phyloP scores from a whole-genome alignment of 2,888 invertebrate genomes.

The Nowickia ferox region DNA sequence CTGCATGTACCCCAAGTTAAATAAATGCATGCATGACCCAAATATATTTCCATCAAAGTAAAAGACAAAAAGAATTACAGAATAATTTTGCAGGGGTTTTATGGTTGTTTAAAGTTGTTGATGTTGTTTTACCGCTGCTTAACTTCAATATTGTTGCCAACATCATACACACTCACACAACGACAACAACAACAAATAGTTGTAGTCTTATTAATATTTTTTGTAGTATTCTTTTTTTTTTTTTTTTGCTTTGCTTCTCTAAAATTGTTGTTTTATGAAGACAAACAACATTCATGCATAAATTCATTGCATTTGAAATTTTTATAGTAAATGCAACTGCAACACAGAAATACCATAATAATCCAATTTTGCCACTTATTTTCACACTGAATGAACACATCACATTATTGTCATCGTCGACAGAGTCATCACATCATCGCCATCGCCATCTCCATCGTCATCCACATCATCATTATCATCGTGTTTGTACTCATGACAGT shows the following conservation, averaged over 20 bases:
- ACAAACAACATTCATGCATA: conserved; percentile 66
- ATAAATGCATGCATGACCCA: conserved; percentile 60
- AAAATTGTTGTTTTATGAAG: conserved; percentile 44
- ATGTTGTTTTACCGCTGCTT: conserved; percentile 53
- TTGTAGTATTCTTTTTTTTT: background rate
- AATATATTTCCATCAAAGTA: conserved; percentile 48
- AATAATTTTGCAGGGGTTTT: conserved; percentile 40
- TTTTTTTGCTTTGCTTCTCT: background rate
- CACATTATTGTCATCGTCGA: conserved; percentile 52
- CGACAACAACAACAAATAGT: background rate
- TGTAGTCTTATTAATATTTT: conserved; percentile 24
- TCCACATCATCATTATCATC: conserved; percentile 2
- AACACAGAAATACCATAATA: conserved; percentile 56
- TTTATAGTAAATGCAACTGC: conserved; percentile 42
- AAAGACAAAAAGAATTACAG: conserved; percentile 29
- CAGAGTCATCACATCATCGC: conserved; percentile 38
- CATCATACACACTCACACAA: conserved; percentile 1
- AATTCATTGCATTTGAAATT: conserved; percentile 45
- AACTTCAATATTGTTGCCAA: conserved; percentile 48
- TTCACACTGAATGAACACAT: conserved; percentile 68
- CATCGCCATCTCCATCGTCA: conserved; percentile 25
- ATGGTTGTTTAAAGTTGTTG: conserved; percentile 14
- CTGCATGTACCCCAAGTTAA: conserved; percentile 11
- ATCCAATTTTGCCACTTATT: conserved; percentile 64
- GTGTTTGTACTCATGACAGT: conserved; percentile 26